These are phyloP conservation scores for Hypotaenidia philippensis DNA, from an alignment of 2,797 vertebrate species.

Conservation along the genomic window DNA sequence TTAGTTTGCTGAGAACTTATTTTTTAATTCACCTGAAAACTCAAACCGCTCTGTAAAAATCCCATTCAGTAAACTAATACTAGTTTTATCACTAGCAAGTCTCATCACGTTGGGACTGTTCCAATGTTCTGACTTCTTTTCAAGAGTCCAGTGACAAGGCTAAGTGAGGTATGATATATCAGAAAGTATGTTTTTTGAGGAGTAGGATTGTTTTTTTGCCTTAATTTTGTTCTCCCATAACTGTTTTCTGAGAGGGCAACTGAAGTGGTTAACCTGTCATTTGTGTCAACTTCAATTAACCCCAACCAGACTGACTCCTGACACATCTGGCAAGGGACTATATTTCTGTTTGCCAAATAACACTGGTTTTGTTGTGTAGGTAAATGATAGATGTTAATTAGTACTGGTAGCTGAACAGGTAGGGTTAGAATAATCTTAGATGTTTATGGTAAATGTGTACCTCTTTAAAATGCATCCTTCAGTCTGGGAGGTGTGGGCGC, in stretches of 20 bases:
- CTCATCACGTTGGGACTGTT: fast-evolving
- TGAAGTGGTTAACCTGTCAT: background rate
- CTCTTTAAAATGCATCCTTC: background rate
- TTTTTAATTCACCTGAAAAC: background rate
- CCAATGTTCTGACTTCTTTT: background rate
- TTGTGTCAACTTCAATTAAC: background rate
- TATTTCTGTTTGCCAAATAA: background rate
- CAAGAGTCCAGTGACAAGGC: fast-evolving
- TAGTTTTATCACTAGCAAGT: background rate
- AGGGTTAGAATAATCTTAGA: background rate
- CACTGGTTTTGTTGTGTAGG: background rate
- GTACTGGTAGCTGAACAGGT: background rate
- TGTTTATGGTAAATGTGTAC: background rate
- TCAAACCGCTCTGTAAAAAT: background rate
- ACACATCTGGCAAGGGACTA: background rate
- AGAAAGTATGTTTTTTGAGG: background rate
- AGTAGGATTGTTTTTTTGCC: background rate
- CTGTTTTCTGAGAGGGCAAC: background rate
- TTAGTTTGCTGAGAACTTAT: background rate
- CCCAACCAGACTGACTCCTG: background rate
- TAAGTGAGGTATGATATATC: fast-evolving
- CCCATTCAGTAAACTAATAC: background rate
- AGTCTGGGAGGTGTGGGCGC: background rate
- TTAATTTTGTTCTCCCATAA: background rate
- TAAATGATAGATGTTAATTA: background rate